A percentile compares a stretch with the other conserved stretches of the same genome.
Conservation (phyloP, 2,888 invertebrate genomes). For the Ormia ochracea region DNA sequence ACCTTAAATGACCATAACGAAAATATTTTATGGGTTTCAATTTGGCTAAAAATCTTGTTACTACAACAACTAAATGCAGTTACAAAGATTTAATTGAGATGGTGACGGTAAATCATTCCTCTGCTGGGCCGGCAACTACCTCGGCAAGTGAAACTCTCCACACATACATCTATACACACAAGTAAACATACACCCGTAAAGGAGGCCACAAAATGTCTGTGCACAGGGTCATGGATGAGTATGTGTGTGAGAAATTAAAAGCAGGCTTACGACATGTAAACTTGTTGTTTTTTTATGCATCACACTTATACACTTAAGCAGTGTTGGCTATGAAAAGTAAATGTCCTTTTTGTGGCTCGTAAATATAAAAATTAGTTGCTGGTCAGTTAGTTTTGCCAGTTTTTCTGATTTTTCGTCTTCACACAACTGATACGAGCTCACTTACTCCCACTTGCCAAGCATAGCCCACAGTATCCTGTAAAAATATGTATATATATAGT, state of each 20-base stretch:
- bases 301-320: constrained; percentile 9
- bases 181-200: background rate
- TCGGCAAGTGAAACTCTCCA: background rate
- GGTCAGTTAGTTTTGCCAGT: constrained; percentile 68
- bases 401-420: constrained; percentile 43
- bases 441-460: background rate
- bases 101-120: background rate
- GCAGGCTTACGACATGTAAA: constrained; percentile 28
- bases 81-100: constrained; percentile 46
- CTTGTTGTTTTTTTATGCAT: constrained; percentile 12
- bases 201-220: background rate
- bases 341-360: constrained; percentile 63
- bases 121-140: background rate
- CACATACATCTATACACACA: background rate
- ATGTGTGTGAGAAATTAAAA: constrained; percentile 15
- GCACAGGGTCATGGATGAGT: constrained; percentile 6
- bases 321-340: constrained; percentile 46
- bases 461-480: constrained; percentile 10
- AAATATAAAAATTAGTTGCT: constrained; percentile 75
- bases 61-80: background rate
- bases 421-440: background rate
- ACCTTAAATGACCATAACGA: constrained; percentile 62
- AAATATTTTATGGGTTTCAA: constrained; percentile 60
- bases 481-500: too few relatives aligned
- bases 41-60: constrained; percentile 32